A percentile compares a stretch with the other conserved stretches of the same genome.
phyloP scores from a whole-genome alignment of 2,797 vertebrate species.

The Anableps anableps region DNA sequence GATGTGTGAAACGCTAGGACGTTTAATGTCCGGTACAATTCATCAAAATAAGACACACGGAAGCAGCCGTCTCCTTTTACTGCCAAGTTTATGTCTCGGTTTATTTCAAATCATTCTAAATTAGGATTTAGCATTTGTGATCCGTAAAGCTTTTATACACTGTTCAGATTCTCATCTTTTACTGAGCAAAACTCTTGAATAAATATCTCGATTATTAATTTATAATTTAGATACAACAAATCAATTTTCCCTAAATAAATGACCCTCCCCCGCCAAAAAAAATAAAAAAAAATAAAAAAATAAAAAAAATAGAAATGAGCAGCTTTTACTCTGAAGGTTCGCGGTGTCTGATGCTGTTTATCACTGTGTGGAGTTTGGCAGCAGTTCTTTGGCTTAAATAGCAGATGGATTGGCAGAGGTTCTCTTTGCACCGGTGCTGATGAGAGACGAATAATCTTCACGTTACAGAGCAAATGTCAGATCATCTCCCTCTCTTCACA shows the following conservation, averaged over 20 bases:
- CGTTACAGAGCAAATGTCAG: slow-evolving; percentile 69
- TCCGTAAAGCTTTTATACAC: neutral
- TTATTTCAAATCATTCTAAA: neutral
- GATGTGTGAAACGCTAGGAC: neutral
- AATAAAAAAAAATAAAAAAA: too few relatives aligned
- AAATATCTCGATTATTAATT: neutral
- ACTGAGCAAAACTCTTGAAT: neutral
- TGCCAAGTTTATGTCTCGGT: neutral
- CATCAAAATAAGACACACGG: slow-evolving; percentile 63
- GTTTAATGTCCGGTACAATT: slow-evolving; percentile 5
- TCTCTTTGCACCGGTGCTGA: slow-evolving; percentile 57
- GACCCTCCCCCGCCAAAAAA: too few relatives aligned
- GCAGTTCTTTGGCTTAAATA: slow-evolving; percentile 59
- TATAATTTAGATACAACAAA: neutral
- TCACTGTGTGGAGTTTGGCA: slow-evolving; percentile 33
- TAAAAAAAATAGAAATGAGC: neutral
- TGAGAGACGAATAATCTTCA: slow-evolving; percentile 76
- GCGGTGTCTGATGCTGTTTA: slow-evolving; percentile 3
- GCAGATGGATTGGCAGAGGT: slow-evolving; percentile 68
- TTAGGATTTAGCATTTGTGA: neutral
- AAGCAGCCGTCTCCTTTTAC: neutral
- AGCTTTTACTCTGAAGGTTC: slow-evolving; percentile 48
- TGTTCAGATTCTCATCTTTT: neutral
- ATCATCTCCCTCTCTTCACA: slow-evolving; percentile 62
- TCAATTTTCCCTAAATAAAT: neutral